Conservation (phyloP, 2,113 vertebrate genomes). For the Patagioenas fasciata region DNA sequence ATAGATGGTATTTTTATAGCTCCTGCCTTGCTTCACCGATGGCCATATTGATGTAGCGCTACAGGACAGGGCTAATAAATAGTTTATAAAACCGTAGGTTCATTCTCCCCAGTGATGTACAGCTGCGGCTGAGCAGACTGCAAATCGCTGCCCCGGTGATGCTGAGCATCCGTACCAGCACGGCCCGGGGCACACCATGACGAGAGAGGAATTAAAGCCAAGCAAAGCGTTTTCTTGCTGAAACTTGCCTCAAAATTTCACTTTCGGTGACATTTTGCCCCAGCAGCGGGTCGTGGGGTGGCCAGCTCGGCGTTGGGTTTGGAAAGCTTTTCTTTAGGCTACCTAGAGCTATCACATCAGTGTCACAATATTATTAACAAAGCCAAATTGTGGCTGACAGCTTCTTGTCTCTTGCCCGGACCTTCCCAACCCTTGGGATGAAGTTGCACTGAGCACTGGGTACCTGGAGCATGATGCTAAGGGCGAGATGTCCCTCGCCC, state of each 20-base stretch:
- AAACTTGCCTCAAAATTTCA: background rate
- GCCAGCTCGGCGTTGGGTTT: background rate
- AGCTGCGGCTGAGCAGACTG: slow-evolving; percentile 55
- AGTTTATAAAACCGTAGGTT: slow-evolving; percentile 78
- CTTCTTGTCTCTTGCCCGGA: background rate
- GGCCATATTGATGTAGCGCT: slow-evolving; percentile 74
- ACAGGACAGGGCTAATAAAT: slow-evolving; percentile 78
- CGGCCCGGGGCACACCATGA: accelerated
- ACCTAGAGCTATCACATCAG: accelerated
- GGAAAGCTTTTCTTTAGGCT: background rate
- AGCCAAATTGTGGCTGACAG: too few species aligned
- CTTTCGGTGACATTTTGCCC: background rate
- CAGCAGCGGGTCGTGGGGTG: background rate
- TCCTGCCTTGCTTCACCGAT: slow-evolving; percentile 76
- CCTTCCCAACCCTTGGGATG: background rate
- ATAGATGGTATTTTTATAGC: slow-evolving; percentile 80
- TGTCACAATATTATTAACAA: background rate
- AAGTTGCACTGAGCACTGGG: background rate
- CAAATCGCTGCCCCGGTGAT: background rate
- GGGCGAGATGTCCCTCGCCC: background rate
- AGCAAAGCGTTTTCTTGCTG: background rate
- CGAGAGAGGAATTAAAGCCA: background rate
- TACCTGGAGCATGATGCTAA: background rate
- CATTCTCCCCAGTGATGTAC: slow-evolving; percentile 69
- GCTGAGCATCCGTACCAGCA: background rate